Conservation (phyloP, 2,797 vertebrate species). For the Lophius americanus region DNA sequence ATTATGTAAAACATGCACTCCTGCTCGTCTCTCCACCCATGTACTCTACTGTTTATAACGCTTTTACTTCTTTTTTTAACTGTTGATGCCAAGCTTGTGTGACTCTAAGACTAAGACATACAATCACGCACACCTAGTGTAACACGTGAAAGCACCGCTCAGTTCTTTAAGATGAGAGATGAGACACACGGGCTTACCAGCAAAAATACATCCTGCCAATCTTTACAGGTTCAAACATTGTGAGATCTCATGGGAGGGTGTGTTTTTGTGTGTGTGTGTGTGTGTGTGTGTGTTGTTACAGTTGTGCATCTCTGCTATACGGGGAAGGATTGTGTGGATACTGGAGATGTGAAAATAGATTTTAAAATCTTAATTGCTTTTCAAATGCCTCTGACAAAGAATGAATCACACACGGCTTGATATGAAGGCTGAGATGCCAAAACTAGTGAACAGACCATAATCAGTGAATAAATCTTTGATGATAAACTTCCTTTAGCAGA, state of each 20-base stretch:
- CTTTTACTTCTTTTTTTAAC: slow-evolving; percentile 17
- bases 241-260: slow-evolving; percentile 37
- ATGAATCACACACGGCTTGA: slow-evolving; percentile 29
- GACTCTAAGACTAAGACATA: slow-evolving; percentile 12
- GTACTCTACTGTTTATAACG: neutral
- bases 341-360: slow-evolving; percentile 41
- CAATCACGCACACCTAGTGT: slow-evolving; percentile 41
- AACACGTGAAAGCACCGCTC: slow-evolving; percentile 55
- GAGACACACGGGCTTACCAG: slow-evolving; percentile 65
- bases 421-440: slow-evolving; percentile 46
- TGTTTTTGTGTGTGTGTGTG: slow-evolving; percentile 16
- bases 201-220: slow-evolving; percentile 59
- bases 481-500: slow-evolving; percentile 30
- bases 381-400: slow-evolving; percentile 42
- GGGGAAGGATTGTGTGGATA: neutral
- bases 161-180: slow-evolving; percentile 56
- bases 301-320: slow-evolving; percentile 19
- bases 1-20: slow-evolving; percentile 21
- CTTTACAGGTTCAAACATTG: slow-evolving; percentile 61
- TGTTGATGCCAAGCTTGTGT: slow-evolving; percentile 18
- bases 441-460: slow-evolving; percentile 39
- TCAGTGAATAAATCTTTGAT: slow-evolving; percentile 39
- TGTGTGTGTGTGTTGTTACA: slow-evolving; percentile 4
- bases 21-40: neutral
- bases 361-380: slow-evolving; percentile 61